Base-by-base conservation (phyloP, 2,888 invertebrate species). In the Oxystoma pomonae region DNA sequence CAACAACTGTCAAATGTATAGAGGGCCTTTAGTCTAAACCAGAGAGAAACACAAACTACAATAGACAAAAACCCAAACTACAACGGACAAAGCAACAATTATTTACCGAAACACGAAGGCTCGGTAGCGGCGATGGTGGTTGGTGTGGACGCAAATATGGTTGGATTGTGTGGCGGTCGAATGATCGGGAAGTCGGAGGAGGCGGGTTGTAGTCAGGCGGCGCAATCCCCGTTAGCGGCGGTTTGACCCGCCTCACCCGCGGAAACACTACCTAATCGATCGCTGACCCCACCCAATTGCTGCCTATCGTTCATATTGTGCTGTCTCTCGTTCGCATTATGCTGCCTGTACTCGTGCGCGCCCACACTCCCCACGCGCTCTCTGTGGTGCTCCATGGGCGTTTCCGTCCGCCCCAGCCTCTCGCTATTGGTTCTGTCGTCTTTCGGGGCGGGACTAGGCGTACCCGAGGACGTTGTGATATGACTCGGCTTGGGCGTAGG, bases 51-150 rank as follows among this genome's bases (percentile, higher is more conserved):
- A n/a, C n/a, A n/a, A n/a, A n/a, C n/a, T n/a, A n/a, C n/a, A n/a
- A n/a, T n/a, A n/a, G n/a, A n/a, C n/a, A n/a, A n/a, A n/a, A n/a
- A n/a, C n/a, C n/a, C n/a, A n/a, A n/a, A n/a, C n/a, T n/a, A n/a
- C n/a, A n/a, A n/a, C n/a, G n/a, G n/a, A 35, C 12, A 35, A 35
- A 35, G 35, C 35, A 74, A 75, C 74, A 72, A 73, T 74, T 72
- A 63, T 75, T 78, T 78, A 80, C 79, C 79, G 75, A 77, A 77
- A 76, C 74, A 73, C 74, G 74, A 75, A 72, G 74, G 71, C 70
- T 75, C 75, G 74, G 73, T 74, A 72, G 75, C 12, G 12, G 71
- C 16, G 56, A 5, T 20, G 56, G 56, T 56, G 56, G 17, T 18
- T 3, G 56, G 16, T 16, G 57, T 20, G 20, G 35, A 3, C 35